Evolutionary conservation across 2,888 invertebrate genomes (phyloP).

Genomic region (Molanna angustata): DNA sequence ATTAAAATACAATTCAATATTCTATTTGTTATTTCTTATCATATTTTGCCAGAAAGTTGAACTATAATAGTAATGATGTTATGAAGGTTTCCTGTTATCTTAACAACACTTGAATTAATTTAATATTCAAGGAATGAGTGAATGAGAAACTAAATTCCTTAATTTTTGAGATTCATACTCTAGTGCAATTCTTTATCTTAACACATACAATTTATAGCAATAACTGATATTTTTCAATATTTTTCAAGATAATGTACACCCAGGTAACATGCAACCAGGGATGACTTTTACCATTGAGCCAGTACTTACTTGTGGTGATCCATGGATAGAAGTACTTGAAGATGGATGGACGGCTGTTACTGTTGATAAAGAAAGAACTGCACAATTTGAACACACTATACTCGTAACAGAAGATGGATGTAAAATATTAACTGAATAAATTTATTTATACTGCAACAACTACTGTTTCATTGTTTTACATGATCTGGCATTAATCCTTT

Average conservation of each 20-base stretch:
- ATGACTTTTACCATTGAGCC: slow-evolving; percentile 97
- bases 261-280: slow-evolving; percentile 76
- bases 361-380: slow-evolving; percentile 74
- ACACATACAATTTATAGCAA: no score
- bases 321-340: slow-evolving; percentile 65
- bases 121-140: no score
- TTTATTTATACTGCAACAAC: background rate
- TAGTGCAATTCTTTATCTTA: no score
- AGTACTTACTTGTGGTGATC: slow-evolving; percentile 71
- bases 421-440: slow-evolving; percentile 69
- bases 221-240: no score
- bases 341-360: slow-evolving; percentile 95
- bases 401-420: slow-evolving; percentile 74
- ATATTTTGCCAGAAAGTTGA: no score
- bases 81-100: no score
- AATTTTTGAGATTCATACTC: no score
- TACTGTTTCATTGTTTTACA: background rate
- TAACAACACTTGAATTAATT: no score
- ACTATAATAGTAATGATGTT: no score
- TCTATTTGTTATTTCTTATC: no score
- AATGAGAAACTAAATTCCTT: no score
- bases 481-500: background rate
- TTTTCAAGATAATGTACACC: no score
- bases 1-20: background rate
- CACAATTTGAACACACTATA: slow-evolving; percentile 91